A percentile compares a stretch with the other conserved stretches of the same genome.
These are phyloP conservation scores for Pseudochaenichthys georgianus DNA, from an alignment of 2,797 vertebrate species.

Conservation along the genomic window DNA sequence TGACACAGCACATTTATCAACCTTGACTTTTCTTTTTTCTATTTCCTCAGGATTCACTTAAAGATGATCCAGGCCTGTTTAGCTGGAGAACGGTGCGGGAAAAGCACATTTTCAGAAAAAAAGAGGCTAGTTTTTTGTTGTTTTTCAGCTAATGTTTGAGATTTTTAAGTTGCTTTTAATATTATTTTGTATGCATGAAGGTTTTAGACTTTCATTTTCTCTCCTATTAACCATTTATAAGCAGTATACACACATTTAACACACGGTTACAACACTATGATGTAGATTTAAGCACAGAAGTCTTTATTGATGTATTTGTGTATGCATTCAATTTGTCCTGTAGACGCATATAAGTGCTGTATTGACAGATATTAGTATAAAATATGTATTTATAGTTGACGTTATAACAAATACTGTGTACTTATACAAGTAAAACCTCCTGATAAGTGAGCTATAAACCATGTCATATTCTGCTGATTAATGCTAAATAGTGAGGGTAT, in stretches of 20 bases:
- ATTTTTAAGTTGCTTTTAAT: no score
- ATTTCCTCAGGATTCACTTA: neutral
- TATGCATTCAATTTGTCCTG: no score
- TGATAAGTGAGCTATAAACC: no score
- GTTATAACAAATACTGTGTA: neutral
- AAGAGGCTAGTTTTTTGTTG: neutral
- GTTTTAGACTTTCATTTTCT: neutral
- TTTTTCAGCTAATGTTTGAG: neutral
- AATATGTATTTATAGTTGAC: neutral
- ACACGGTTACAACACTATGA: neutral
- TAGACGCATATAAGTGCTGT: neutral
- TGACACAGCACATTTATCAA: constrained; percentile 82
- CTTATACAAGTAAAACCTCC: no score
- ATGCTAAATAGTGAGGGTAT: no score
- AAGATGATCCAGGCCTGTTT: neutral
- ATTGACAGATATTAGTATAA: neutral
- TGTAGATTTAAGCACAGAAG: no score
- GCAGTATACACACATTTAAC: neutral
- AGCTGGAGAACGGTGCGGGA: neutral
- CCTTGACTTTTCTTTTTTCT: constrained; percentile 31
- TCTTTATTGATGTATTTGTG: neutral
- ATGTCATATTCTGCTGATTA: no score
- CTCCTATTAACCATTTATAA: no score
- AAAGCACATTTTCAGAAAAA: neutral
- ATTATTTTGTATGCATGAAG: no score